Conservation (phyloP, 2,797 vertebrate genomes). For the Gouania willdenowi region DNA sequence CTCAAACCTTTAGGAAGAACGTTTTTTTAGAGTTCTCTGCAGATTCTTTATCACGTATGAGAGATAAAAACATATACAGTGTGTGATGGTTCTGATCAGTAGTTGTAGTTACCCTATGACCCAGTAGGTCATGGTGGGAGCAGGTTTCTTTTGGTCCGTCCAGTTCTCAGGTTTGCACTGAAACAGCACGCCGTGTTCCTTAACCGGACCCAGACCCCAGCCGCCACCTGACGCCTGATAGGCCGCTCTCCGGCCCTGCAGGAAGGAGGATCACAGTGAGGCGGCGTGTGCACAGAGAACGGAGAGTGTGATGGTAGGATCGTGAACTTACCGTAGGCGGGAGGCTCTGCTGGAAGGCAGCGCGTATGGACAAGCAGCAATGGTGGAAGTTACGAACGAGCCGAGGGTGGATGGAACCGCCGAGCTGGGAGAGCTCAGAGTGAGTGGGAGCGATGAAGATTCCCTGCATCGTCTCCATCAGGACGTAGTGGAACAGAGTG, state of each 20-base stretch:
- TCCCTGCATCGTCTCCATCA: slow-evolving; percentile 89
- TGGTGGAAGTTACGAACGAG: slow-evolving; percentile 93
- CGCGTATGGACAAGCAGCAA: slow-evolving; percentile 92
- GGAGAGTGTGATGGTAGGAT: not conserved
- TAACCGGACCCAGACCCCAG: slow-evolving; percentile 77
- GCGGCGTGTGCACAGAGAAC: no score
- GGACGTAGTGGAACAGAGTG: slow-evolving; percentile 93
- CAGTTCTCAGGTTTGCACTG: slow-evolving; percentile 91
- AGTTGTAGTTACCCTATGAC: slow-evolving; percentile 86
- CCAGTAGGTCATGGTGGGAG: slow-evolving; percentile 93
- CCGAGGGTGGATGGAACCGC: slow-evolving; percentile 87
- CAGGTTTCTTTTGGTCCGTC: slow-evolving; percentile 86
- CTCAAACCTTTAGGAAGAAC: no score
- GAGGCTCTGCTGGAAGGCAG: slow-evolving; percentile 84
- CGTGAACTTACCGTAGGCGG: slow-evolving; percentile 71
- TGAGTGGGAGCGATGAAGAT: slow-evolving; percentile 94
- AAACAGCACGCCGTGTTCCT: slow-evolving; percentile 92
- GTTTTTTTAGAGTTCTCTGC: no score
- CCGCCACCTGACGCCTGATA: slow-evolving; percentile 44
- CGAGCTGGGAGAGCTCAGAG: slow-evolving; percentile 83
- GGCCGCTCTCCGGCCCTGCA: slow-evolving; percentile 58
- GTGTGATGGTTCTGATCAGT: no score
- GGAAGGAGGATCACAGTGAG: not conserved
- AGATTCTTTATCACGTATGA: no score
- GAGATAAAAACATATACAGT: no score